A percentile compares a stretch with the other conserved stretches of the same genome.
Conservation (phyloP, 2,888 invertebrate genomes). For the Brachycybe producta region DNA sequence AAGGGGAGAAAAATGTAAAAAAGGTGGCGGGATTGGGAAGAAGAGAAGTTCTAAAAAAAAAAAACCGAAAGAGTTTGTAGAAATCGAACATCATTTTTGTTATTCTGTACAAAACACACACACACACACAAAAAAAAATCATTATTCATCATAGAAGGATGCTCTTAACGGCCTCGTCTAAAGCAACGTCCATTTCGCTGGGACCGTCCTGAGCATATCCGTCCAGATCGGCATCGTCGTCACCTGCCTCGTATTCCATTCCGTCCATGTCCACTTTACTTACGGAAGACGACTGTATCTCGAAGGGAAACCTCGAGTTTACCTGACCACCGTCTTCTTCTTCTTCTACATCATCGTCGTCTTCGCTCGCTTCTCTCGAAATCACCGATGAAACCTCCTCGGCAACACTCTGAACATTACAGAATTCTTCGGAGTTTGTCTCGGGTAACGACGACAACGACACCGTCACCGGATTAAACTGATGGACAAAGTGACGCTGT, state of each 20-base stretch:
- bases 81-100: too few relatives aligned
- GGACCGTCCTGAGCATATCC: constrained; percentile 4
- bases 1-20: too few relatives aligned
- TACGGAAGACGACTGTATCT: not conserved
- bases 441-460: too few relatives aligned
- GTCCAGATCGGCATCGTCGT: not conserved
- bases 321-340: constrained; percentile 19
- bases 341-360: constrained; percentile 14
- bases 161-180: constrained; percentile 21
- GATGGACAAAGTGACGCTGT: constrained; percentile 1
- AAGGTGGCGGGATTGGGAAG: too few relatives aligned
- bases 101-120: too few relatives aligned
- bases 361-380: not conserved
- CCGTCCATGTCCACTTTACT: not conserved
- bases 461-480: too few relatives aligned
- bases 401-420: not conserved
- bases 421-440: too few relatives aligned
- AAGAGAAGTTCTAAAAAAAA: too few relatives aligned
- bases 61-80: too few relatives aligned
- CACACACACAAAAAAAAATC: too few relatives aligned
- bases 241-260: constrained; percentile 11
- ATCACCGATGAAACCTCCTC: constrained; percentile 2
- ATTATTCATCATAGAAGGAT: constrained; percentile 17
- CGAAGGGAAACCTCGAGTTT: not conserved
- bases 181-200: constrained; percentile 18